phyloP scores from a whole-genome alignment of 2,113 vertebrate genomes.

The Tauraco erythrolophus region DNA sequence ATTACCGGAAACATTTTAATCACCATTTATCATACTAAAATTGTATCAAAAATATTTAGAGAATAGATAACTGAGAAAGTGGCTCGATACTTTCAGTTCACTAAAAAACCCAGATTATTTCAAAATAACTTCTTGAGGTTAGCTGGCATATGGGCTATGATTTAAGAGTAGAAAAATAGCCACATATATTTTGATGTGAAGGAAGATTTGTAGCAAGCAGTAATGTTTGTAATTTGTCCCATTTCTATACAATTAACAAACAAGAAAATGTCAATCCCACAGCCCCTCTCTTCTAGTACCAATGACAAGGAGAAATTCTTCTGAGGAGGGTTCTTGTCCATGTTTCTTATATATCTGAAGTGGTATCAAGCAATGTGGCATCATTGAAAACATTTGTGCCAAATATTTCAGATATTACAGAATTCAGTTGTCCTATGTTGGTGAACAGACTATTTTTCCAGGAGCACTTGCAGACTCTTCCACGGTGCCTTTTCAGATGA shows the following conservation, averaged over 20 bases:
- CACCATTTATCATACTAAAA: neutral
- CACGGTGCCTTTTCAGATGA: neutral
- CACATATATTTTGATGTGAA: neutral
- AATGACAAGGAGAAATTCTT: neutral
- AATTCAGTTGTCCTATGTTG: rapidly evolving
- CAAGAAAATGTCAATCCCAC: no score
- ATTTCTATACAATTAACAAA: neutral
- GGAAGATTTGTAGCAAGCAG: neutral
- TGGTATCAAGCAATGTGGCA: neutral
- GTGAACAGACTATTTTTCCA: neutral
- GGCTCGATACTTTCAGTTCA: neutral
- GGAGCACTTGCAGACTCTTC: neutral
- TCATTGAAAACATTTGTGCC: neutral
- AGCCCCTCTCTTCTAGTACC: neutral
- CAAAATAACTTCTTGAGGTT: neutral
- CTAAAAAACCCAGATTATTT: neutral
- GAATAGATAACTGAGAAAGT: neutral
- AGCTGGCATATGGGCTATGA: neutral
- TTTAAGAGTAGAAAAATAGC: neutral
- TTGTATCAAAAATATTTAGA: neutral
- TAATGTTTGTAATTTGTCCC: neutral
- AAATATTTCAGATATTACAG: neutral
- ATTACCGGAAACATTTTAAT: neutral
- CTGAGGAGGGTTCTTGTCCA: neutral
- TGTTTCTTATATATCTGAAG: neutral